Base-by-base conservation (phyloP, 2,113 vertebrate species). In the Brachyhypopomus gauderio region DNA sequence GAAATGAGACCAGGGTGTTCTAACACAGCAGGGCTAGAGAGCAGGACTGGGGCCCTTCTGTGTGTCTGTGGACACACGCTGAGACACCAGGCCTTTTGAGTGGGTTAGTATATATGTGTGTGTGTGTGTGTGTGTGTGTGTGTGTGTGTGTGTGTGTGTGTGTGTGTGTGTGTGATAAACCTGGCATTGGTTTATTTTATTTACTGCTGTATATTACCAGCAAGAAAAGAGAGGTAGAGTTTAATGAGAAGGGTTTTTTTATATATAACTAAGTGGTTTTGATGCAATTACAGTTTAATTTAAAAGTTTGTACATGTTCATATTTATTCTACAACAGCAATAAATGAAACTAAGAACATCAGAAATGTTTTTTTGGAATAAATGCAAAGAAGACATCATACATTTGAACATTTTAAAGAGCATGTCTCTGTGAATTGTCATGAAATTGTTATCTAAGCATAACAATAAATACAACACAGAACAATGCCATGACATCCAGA, bases 1-100 rank as follows among this genome's bases (percentile, higher is more conserved):
- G 89, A 91, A 91, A 88, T 90, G 78, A 88, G 81, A 83, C 77
- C 67, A 73, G 81, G 86, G 70, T 81, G 14, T 82, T 81, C 84
- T 83, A 88, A 23, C 38, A 81, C 78, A 70, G 89, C 88, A 64
- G 85, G 64, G 87, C 85, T 88, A 87, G 89, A 87, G 85, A 87
- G 85, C 87, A 86, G 63, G 77, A 81, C 72, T 69, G 30, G 77
- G 80, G 77, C 85, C 85, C 83, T 8, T 23, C 84, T 58, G 52
- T 80, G 85, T 27, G 67, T 86, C 84, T 84, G 83, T 63, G 22
- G 75, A 85, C 69, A 58, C 89, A 72, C 48, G 7, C 84, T 83
- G 87, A 56, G 88, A 83, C 75, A 23, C 22, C 7, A 1, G 76
- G 86, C 87, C 77, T 36, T 34, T 0, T 45, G 60, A n/a, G 38